Base-by-base conservation (phyloP, 2,888 invertebrate genomes). In the Chorisops tibialis region DNA sequence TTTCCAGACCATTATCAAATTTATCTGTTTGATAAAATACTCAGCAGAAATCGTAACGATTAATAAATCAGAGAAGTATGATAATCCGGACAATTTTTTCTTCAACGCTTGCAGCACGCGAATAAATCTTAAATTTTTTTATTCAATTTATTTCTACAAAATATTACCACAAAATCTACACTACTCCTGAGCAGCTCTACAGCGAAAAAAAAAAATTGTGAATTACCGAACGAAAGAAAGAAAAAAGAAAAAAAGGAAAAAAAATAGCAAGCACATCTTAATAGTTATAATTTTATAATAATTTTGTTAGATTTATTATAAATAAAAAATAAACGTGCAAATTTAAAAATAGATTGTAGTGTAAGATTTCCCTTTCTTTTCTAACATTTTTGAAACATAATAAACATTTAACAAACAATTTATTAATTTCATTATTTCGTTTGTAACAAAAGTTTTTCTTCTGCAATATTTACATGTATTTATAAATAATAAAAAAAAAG, bases 401-500 rank as follows among this genome's bases (percentile, higher is more conserved):
- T 14, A 6, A 39, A n/a, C n/a, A 39, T 14, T 16, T 11, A 11
- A 41, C 12, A 47, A 16, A 19, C 47, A 3, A 11, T 19, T 47
- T 43, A n/a, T 12, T 18, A 19, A n/a, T 16, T 12, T 18, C 16
- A n/a, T 43, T 47, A 18, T 47, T 21, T 19, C 11, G 16, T 41
- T 41, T 41, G 7, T 41, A 41, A 41, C n/a, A 41, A 16, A 41
- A 41, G 45, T 45, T 12, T 45, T 45, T 45, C 45, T 45, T 59
- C 37, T 47, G 59, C 59, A 59, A 59, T 59, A 59, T 38, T 61
- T 61, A 61, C 47, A 38, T 37, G 21, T 59, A 48, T 38, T 59
- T 56, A 16, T 22, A 56, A 16, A 12, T 37, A 58, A 49, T 24
- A 49, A 22, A 21, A 21, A 35, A 52, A 52, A 52, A 38, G 39